Percentiles rank a stretch among this genome's conserved stretches.
Evolutionary conservation across 2,113 vertebrate species (phyloP).

Genomic region (Atlantisia rogersi): DNA sequence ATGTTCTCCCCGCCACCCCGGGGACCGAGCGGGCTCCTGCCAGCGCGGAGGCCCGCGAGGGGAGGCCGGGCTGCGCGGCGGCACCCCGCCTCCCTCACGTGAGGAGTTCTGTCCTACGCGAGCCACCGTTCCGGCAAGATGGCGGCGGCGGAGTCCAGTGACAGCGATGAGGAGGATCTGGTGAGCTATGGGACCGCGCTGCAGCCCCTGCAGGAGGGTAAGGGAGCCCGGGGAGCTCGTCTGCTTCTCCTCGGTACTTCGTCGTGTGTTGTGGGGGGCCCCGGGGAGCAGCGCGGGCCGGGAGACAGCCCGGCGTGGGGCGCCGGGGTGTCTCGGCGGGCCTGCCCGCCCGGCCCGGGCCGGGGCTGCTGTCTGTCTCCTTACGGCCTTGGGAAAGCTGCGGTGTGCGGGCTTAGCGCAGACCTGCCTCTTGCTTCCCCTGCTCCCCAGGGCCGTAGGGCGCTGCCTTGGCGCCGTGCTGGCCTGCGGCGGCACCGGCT

Average conservation of each 20-base stretch:
- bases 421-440: no score
- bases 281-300: background rate
- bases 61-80: no score
- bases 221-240: background rate
- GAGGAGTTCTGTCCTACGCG: accelerated
- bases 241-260: no score
- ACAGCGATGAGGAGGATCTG: slow-evolving; percentile 82
- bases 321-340: background rate
- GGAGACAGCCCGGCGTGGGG: background rate
- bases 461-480: background rate
- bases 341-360: background rate
- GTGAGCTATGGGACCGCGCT: slow-evolving; percentile 82
- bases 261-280: accelerated
- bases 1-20: no score
- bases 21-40: background rate
- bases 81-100: background rate
- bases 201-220: slow-evolving; percentile 87
- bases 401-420: background rate
- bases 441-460: no score
- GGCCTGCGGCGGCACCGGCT: background rate
- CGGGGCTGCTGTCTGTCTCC: background rate
- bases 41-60: no score
- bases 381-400: background rate
- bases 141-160: slow-evolving; percentile 75
- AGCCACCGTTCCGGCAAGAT: slow-evolving; percentile 67